Evolutionary conservation across 2,888 invertebrate species (phyloP).

Genomic region (Diaperis boleti): DNA sequence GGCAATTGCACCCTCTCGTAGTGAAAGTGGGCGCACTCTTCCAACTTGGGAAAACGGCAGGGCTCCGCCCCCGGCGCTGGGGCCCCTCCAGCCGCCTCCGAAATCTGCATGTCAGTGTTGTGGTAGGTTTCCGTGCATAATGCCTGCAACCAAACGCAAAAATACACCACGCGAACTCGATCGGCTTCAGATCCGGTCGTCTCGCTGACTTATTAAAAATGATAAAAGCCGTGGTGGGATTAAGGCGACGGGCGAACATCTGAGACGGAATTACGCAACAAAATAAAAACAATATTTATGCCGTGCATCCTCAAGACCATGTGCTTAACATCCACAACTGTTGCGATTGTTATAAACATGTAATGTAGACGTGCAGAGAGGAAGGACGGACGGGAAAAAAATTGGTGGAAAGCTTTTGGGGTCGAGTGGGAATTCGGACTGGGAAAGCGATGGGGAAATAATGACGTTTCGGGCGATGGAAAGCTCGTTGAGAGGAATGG

Average conservation of each 20-base stretch:
- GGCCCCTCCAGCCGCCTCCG: constrained; percentile 60
- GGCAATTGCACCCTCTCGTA: constrained; percentile 94
- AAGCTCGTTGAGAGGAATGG: background rate
- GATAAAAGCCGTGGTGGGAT: constrained; percentile 14
- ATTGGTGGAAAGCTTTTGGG: background rate
- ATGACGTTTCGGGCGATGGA: background rate
- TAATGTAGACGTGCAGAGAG: constrained; percentile 9
- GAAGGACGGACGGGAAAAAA: no score
- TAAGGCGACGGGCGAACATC: constrained; percentile 11
- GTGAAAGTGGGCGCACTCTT: constrained; percentile 99
- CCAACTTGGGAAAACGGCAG: constrained; percentile 86
- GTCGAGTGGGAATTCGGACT: constrained; percentile 5
- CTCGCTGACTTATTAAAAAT: constrained; percentile 2
- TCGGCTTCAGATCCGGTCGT: background rate
- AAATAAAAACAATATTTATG: constrained; percentile 36
- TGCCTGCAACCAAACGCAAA: constrained; percentile 55
- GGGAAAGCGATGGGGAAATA: constrained; percentile 6
- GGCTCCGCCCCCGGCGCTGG: constrained; percentile 61
- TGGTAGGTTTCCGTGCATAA: constrained; percentile 63
- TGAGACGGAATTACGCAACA: constrained; percentile 24
- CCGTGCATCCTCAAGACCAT: constrained; percentile 30
- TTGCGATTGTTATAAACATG: constrained; percentile 9
- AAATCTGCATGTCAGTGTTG: constrained; percentile 63
- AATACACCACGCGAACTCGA: constrained; percentile 1
- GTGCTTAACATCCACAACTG: constrained; percentile 34